Evolutionary conservation across 2,113 vertebrate genomes (phyloP), one percentile per base, ranked within the genome.

Genomic region (Rhinoptilus africanus): DNA sequence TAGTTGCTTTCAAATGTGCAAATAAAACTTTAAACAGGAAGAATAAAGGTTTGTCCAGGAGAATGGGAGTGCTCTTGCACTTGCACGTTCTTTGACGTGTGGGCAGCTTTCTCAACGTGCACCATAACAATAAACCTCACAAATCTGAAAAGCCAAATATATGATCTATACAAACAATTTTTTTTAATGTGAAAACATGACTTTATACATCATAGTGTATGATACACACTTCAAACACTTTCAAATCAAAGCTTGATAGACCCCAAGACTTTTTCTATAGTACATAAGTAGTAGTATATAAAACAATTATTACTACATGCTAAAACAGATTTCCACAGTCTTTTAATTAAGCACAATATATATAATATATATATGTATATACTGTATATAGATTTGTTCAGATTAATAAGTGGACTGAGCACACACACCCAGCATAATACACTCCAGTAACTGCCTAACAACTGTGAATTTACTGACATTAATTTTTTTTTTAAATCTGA

Each of bases 331-430:
- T 95, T 97, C 90, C 94, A 93, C 71, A 93, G 77, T 95, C 77
- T 91, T 98, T 97, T 96, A 96, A 97, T 96, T 92, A 97, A 97
- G 72, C 71, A 97, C 95, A 91, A 97, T 97, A 97, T 95, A 94
- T 92, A 86, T 72, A 73, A 64, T 85, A 88, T 88, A 47, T 93
- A 91, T 60, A 81, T 82, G 59, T 94, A 95, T 90, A 88, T 93
- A 92, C 27, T 81, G 79, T 96, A 90, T 85, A 93, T 95, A 97
- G 89, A 91, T 85, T 89, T 96, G 64, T 85, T 94, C 73, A 68
- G 78, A 75, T 92, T 96, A 89, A 82, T 89, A 96, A 95, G 45
- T 75, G 56, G 64, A 80, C 81, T 85, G n/a, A 96, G 88, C 83
- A 97, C 96, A 97, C 90, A 97, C 92, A 96, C 95, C 93, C 95